Evolutionary conservation across 2,113 vertebrate genomes (phyloP), one percentile per base, ranked within the genome.

Genomic region (Noturus placidus): DNA sequence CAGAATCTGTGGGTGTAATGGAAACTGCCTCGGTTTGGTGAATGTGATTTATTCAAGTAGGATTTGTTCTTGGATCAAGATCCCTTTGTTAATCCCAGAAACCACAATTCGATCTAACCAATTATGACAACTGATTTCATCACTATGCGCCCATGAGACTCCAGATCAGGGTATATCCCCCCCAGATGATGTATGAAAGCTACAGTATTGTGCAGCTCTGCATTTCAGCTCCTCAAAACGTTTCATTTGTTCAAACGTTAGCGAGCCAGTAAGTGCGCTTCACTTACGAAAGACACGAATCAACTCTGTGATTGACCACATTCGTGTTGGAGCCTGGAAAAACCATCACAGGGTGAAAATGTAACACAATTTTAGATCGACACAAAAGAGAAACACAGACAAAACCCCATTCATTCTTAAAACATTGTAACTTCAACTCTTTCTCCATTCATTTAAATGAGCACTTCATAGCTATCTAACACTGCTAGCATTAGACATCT

Each of bases 111-210:
- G 76, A 78, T 30, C 52, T 78, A 52, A 52, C 13, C 14, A 2
- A 52, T n/a, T 78, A 30, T 52, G 76, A 78, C 46, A 54, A 78
- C 25, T 52, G 25, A 52, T 78, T 78, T 78, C 46, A 54, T 78
- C 46, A 78, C 27, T 52, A 38, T 78, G 42, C 30, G 76, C 76
- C 27, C 54, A 13, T 78, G 11, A 78, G 76, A 17, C 46, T 78
- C 46, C 46, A 78, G 27, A 78, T 2, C 25, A n/a, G 76, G 42
- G 46, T 30, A 30, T 54, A 52, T 78, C 17, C 76, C 25, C 46
- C 27, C 25, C 76, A 78, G 76, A 78, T 30, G 72, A 50, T 76
- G 27, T 10, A 76, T 46, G 20, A 76, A 46, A 46, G 72, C 72
- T 46, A 42, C 38, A 42, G 38, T 42, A 76, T 76, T 46, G 25